These are phyloP conservation scores for Falco rusticolus DNA, from an alignment of 2,797 vertebrate species.

Conservation along the genomic window DNA sequence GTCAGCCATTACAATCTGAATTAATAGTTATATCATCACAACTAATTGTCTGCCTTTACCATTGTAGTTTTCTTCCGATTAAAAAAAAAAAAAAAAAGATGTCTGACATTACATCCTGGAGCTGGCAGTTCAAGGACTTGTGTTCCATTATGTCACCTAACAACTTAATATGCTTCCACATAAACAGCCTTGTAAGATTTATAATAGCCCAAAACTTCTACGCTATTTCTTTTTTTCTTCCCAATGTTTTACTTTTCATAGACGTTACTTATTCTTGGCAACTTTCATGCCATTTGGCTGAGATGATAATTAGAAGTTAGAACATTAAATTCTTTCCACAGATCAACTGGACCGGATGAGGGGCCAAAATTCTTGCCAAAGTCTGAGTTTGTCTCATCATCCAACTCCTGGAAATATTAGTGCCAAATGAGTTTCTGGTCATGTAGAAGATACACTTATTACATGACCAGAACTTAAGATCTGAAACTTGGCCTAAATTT, in stretches of 20 bases:
- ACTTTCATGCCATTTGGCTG: constrained; percentile 5
- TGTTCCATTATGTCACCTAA: constrained; percentile 69
- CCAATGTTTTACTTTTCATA: constrained; percentile 47
- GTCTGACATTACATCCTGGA: neutral
- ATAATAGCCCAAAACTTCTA: constrained; percentile 18
- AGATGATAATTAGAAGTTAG: constrained; percentile 14
- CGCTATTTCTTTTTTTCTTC: neutral
- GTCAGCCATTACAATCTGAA: neutral
- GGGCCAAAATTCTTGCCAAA: neutral
- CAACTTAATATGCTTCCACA: constrained; percentile 60
- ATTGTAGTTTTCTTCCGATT: neutral
- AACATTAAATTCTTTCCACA: constrained; percentile 26
- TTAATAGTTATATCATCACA: neutral
- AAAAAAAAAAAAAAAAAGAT: constrained; percentile 1
- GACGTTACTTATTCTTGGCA: constrained; percentile 48
- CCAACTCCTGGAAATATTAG: neutral
- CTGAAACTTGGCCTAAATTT: neutral
- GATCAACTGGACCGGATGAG: neutral
- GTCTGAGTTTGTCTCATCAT: neutral
- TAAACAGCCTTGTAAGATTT: constrained; percentile 60
- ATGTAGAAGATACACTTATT: neutral
- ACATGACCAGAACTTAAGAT: neutral
- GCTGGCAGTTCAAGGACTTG: neutral
- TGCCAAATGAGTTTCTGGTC: neutral
- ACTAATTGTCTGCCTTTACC: fast-evolving